Conservation (phyloP, 2,113 vertebrate genomes). For the Scomber scombrus region DNA sequence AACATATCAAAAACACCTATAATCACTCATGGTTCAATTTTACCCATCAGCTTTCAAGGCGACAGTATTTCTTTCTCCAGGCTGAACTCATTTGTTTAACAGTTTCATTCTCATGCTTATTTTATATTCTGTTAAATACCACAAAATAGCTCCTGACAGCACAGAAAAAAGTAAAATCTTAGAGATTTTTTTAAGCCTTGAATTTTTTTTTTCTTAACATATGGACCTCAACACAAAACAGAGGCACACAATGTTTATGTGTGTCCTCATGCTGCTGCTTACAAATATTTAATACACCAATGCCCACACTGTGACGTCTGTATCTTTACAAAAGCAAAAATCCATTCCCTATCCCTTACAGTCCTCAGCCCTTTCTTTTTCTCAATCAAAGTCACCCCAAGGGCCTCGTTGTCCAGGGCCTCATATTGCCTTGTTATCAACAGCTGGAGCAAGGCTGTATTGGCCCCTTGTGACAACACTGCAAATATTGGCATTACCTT, state of each 20-base stretch:
- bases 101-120: slow-evolving; percentile 24
- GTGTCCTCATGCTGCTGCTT: slow-evolving; percentile 41
- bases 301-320: slow-evolving; percentile 36
- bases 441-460: slow-evolving; percentile 59
- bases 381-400: slow-evolving; percentile 69
- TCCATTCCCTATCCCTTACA: slow-evolving; percentile 53
- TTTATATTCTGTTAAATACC: slow-evolving; percentile 29
- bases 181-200: slow-evolving; percentile 4
- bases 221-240: slow-evolving; percentile 1
- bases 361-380: slow-evolving; percentile 49
- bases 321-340: slow-evolving; percentile 59
- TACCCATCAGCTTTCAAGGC: slow-evolving; percentile 30
- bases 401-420: slow-evolving; percentile 70
- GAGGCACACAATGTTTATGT: not conserved
- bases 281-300: slow-evolving; percentile 27
- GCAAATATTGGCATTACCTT: slow-evolving; percentile 74
- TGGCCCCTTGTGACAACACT: slow-evolving; percentile 61
- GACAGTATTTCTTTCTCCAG: slow-evolving; percentile 26
- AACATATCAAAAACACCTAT: slow-evolving; percentile 45
- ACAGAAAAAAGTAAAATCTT: slow-evolving; percentile 26
- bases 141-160: slow-evolving; percentile 2
- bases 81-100: slow-evolving; percentile 33
- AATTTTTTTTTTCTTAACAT: slow-evolving; percentile 6
- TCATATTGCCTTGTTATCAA: slow-evolving; percentile 78
- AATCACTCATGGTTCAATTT: slow-evolving; percentile 44